phyloP scores from a whole-genome alignment of 2,113 vertebrate genomes.

The Calidris pygmaea region DNA sequence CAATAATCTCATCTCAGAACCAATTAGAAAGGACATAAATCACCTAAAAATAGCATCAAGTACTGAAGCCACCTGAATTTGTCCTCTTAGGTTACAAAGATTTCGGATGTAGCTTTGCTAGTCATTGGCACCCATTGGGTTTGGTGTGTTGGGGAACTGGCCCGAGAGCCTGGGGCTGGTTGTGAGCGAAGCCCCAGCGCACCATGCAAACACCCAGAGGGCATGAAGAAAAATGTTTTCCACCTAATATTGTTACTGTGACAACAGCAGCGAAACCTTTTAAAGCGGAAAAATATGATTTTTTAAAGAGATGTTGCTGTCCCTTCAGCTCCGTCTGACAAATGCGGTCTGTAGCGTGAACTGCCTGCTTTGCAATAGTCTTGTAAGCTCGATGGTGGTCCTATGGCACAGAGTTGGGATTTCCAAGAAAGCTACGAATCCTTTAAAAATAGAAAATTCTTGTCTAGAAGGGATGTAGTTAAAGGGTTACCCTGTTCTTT shows the following conservation, averaged over 20 bases:
- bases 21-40: not conserved
- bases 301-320: not conserved
- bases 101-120: not conserved
- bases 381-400: not conserved
- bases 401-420: not conserved
- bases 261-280: slow-evolving; percentile 21
- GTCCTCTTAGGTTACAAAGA: not conserved
- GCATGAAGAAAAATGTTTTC: not conserved
- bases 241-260: slow-evolving; percentile 30
- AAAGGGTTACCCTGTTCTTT: not conserved
- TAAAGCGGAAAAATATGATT: not conserved
- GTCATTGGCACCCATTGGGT: not conserved
- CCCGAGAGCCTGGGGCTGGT: not conserved
- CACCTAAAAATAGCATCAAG: not conserved
- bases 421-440: not conserved
- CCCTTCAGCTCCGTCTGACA: not conserved
- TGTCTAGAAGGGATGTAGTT: not conserved
- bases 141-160: not conserved
- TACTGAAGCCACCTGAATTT: not conserved
- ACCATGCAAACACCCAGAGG: not conserved
- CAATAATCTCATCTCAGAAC: not conserved
- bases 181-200: not conserved
- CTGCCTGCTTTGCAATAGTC: not conserved
- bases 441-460: not conserved
- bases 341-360: not conserved